Evolutionary conservation across 2,113 vertebrate species (phyloP).

Genomic region (Corydoras sp.): DNA sequence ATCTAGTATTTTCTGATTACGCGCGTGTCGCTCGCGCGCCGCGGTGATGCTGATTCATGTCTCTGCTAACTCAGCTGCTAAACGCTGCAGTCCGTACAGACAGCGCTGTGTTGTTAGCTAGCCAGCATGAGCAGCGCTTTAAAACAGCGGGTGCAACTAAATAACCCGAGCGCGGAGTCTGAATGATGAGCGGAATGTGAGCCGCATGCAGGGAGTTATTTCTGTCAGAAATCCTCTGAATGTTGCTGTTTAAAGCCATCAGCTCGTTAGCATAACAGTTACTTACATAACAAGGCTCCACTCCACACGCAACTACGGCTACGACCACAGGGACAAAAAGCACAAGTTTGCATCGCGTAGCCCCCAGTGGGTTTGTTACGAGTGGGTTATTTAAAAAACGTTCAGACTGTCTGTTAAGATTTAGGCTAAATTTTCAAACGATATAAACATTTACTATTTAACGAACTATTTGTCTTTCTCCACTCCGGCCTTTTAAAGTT

Average conservation of each 20-base stretch:
- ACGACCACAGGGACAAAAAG: conserved; percentile 25
- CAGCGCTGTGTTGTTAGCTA: background rate
- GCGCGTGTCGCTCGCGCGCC: no score
- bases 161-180: background rate
- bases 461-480: no score
- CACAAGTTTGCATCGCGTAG: background rate
- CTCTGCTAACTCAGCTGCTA: background rate
- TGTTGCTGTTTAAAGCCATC: conserved; percentile 9
- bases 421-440: no score
- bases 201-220: background rate
- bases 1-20: background rate
- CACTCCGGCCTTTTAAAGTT: no score
- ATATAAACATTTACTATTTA: no score
- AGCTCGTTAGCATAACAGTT: conserved; percentile 41
- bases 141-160: background rate
- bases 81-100: conserved; percentile 1
- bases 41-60: background rate
- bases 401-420: no score
- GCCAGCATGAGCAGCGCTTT: background rate
- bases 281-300: conserved; percentile 57
- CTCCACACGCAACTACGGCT: conserved; percentile 51
- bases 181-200: background rate
- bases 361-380: background rate
- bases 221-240: background rate
- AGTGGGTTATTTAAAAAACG: no score